phyloP scores from a whole-genome alignment of 2,113 vertebrate species.

The Poecile atricapillus region DNA sequence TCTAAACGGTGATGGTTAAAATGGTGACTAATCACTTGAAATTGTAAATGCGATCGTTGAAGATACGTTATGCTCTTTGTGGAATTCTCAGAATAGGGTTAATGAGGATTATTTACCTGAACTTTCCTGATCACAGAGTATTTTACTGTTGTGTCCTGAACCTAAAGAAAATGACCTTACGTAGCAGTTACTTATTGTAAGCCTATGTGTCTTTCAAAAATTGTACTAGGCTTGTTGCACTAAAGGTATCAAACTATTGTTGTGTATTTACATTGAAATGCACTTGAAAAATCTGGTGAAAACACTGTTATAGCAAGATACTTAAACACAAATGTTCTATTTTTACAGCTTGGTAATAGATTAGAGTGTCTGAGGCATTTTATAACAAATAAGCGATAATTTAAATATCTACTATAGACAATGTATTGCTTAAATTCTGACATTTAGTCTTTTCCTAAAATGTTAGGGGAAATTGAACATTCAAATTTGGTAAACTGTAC shows the following conservation, averaged over 20 bases:
- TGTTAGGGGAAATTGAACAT: neutral
- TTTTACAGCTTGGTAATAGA: neutral
- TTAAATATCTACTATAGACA: neutral
- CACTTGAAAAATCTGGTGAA: neutral
- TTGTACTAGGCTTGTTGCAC: neutral
- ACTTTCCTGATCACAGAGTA: neutral
- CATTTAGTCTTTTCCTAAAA: neutral
- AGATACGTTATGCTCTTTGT: neutral
- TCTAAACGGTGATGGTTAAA: neutral
- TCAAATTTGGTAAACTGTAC: neutral
- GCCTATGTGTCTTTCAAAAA: neutral
- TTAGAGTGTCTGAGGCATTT: neutral
- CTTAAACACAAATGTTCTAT: neutral
- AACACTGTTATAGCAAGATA: neutral
- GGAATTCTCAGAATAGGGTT: neutral
- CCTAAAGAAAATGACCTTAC: neutral
- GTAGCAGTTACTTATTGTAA: neutral
- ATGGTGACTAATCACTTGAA: neutral
- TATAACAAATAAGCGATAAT: neutral
- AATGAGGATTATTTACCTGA: neutral
- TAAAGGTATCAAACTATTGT: neutral
- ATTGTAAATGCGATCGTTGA: neutral
- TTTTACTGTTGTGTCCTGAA: neutral
- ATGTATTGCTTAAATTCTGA: neutral
- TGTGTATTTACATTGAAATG: neutral